Evolutionary conservation across 2,888 invertebrate genomes (phyloP).

Genomic region (Malthinus seriepunctatus): DNA sequence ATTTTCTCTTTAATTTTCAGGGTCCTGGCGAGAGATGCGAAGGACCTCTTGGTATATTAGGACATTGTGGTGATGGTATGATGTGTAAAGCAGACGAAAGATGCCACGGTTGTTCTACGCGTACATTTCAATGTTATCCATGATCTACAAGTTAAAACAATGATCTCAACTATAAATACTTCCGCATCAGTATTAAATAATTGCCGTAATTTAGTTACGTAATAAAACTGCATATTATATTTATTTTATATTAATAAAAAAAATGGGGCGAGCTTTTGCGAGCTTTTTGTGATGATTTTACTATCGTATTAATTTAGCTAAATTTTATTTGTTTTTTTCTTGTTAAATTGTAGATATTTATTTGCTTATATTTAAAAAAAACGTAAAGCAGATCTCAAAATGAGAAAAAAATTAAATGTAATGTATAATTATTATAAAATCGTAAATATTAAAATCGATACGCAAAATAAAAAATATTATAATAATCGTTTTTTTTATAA

Average conservation of each 20-base stretch:
- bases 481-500: too few species aligned
- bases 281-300: conserved; percentile 20
- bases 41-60: conserved; percentile 43
- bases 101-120: conserved; percentile 51
- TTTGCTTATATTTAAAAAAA: conserved; percentile 13
- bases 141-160: conserved; percentile 12
- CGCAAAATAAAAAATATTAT: too few species aligned
- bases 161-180: conserved; percentile 21
- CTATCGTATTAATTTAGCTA: conserved; percentile 20
- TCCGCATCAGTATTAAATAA: conserved; percentile 29
- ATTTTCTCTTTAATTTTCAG: conserved; percentile 32
- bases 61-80: conserved; percentile 48
- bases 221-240: conserved; percentile 15
- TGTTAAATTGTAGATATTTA: conserved; percentile 27
- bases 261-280: conserved; percentile 2
- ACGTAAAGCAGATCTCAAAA: conserved; percentile 22
- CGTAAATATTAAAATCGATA: too few species aligned
- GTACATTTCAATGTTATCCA: conserved; percentile 43
- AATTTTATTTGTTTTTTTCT: conserved; percentile 17
- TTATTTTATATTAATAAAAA: conserved; percentile 15
- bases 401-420: conserved; percentile 16
- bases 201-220: conserved; percentile 19
- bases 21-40: conserved; percentile 51
- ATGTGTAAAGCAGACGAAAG: conserved; percentile 48
- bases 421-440: neutral